Evolutionary conservation across 2,113 vertebrate genomes (phyloP), one percentile per base, ranked within the genome.

Genomic region (Amphiprion ocellaris): DNA sequence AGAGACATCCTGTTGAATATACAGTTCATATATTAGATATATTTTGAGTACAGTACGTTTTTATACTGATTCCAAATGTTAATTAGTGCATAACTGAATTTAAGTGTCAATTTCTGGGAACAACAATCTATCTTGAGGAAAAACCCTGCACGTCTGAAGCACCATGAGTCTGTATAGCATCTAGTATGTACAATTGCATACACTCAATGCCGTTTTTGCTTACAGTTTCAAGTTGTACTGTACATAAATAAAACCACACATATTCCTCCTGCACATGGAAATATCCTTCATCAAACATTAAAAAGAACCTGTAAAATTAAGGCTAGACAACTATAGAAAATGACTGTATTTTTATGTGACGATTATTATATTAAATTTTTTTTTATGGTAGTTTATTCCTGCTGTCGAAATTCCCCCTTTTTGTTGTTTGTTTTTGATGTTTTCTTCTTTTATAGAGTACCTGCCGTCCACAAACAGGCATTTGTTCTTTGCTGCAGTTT

Each of bases 11-110:
- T 23, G 15, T 6, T 9, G 21, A 74, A 68, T n/a, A 41, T 41
- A 50, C 28, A 52, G 37, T 77, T 81, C 78, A 89, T 85, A 91
- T 88, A 85, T 90, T 71, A 75, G 46, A 83, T 93, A 88, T 91
- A 93, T 91, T 92, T 64, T 69, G 12, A 85, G 3, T 82, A 88
- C 69, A 74, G 37, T 70, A 71, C 71, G 46, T 75, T 69, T 30
- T 76, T 81, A 69, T 71, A 79, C 30, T 84, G 71, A 82, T 83
- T 80, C 65, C 77, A 86, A 86, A 69, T 74, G 10, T 79, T 68
- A 24, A 33, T 54, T 44, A 65, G 68, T 76, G 77, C 56, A 78
- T 74, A 52, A 86, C 16, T 80, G 68, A 67, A 82, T 82, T 76
- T 76, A 33, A 73, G 74, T 74, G 26, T 58, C 3, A 62, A 69